Conservation (phyloP, 2,797 vertebrate species). For the Prionace glauca region DNA sequence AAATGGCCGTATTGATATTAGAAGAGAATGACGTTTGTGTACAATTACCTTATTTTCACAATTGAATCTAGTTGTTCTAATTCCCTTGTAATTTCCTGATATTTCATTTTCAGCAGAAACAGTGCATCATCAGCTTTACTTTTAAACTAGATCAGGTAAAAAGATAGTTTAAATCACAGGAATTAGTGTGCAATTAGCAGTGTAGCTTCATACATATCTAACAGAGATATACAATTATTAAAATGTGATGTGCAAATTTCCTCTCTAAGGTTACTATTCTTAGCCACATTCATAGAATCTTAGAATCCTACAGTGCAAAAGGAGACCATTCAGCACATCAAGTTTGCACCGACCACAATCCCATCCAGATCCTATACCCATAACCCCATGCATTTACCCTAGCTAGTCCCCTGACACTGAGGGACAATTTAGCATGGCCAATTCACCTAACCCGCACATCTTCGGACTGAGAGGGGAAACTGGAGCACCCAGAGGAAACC, state of each 20-base stretch:
- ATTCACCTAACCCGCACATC: too few relatives aligned
- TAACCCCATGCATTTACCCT: too few relatives aligned
- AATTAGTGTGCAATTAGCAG: not conserved
- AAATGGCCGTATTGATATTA: not conserved
- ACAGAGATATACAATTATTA: not conserved
- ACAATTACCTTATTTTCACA: conserved; percentile 23
- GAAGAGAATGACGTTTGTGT: not conserved
- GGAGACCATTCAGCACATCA: too few relatives aligned
- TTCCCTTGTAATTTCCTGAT: not conserved
- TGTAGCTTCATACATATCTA: not conserved
- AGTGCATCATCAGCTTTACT: not conserved
- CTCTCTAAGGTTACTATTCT: not conserved
- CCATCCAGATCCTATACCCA: too few relatives aligned
- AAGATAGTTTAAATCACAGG: not conserved
- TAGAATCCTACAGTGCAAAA: too few relatives aligned
- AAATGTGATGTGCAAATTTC: not conserved
- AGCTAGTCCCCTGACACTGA: too few relatives aligned
- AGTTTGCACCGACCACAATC: too few relatives aligned
- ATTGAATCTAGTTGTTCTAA: not conserved
- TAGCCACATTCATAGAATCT: not conserved
- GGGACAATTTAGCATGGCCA: too few relatives aligned
- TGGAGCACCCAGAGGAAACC: too few relatives aligned
- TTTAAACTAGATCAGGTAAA: not conserved
- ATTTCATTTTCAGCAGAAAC: not conserved
- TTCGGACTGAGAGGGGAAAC: too few relatives aligned